phyloP scores from a whole-genome alignment of 2,113 vertebrate species.

The Cacatua alba region DNA sequence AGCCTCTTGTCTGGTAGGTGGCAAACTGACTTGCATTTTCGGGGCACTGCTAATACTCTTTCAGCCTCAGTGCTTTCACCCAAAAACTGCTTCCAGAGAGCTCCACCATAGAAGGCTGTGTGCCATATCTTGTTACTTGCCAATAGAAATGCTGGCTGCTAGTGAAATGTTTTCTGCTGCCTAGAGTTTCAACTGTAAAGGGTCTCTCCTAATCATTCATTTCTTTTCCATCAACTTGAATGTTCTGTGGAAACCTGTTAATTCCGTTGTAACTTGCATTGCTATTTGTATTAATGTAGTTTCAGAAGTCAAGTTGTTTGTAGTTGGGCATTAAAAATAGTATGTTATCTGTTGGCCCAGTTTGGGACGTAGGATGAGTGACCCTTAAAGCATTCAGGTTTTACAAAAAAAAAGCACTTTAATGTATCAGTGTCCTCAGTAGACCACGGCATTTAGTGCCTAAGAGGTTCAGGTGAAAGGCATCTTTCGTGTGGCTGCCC shows the following conservation, averaged over 20 bases:
- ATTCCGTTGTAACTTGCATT: not conserved
- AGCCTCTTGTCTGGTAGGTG: not conserved
- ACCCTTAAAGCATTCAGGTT: constrained; percentile 14
- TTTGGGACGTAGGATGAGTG: not conserved
- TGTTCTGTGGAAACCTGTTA: not conserved
- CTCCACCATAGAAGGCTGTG: rapidly evolving
- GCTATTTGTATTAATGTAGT: not conserved
- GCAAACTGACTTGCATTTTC: not conserved
- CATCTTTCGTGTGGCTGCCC: not conserved
- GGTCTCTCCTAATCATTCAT: not conserved
- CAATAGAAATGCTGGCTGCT: not conserved
- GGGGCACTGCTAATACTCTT: not conserved
- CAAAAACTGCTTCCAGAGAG: not conserved
- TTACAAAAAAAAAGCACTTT: constrained; percentile 1
- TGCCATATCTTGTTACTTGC: not conserved
- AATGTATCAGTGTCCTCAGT: not conserved
- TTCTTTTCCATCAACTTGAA: not conserved
- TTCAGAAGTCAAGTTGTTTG: not conserved
- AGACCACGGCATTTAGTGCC: constrained; percentile 34
- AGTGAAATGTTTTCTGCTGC: not conserved
- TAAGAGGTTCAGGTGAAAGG: not conserved
- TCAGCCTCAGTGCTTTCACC: not conserved
- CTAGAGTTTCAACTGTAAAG: not conserved
- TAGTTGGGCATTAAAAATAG: not conserved
- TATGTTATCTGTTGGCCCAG: not conserved